These are phyloP conservation scores for Globia sparganii DNA, from an alignment of 2,888 invertebrate species.

Conservation along the genomic window DNA sequence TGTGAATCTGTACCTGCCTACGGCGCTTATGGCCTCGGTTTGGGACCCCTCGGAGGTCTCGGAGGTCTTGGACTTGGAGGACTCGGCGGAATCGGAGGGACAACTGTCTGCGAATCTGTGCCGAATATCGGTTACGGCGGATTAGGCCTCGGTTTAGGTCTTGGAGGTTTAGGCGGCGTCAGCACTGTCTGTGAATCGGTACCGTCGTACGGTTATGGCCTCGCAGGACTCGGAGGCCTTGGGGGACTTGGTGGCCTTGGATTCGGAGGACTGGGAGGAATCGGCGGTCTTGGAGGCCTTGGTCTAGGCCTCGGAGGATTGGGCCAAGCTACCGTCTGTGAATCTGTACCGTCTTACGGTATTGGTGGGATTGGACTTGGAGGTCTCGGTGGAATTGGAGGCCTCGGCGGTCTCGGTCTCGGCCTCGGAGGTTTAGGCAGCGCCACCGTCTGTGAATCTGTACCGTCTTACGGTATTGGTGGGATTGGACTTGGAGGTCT, in stretches of 20 bases:
- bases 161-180: slow-evolving; percentile 31
- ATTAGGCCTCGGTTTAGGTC: slow-evolving; percentile 35
- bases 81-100: slow-evolving; percentile 16
- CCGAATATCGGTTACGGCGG: slow-evolving; percentile 34
- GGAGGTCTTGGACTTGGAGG: slow-evolving; percentile 49
- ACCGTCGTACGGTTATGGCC: slow-evolving; percentile 16
- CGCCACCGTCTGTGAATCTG: slow-evolving; percentile 42
- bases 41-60: slow-evolving; percentile 34
- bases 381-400: slow-evolving; percentile 37
- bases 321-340: slow-evolving; percentile 40
- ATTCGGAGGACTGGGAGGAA: slow-evolving; percentile 38
- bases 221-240: slow-evolving; percentile 15
- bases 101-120: slow-evolving; percentile 45
- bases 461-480: slow-evolving; percentile 36
- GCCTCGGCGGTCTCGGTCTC: slow-evolving; percentile 13
- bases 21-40: slow-evolving; percentile 22
- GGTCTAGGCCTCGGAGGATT: slow-evolving; percentile 32
- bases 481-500: too few relatives aligned
- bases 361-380: slow-evolving; percentile 24
- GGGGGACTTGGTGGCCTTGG: slow-evolving; percentile 21
- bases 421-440: slow-evolving; percentile 12
- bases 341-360: slow-evolving; percentile 41
- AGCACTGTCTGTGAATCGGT: slow-evolving; percentile 6
- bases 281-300: slow-evolving; percentile 4
- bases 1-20: slow-evolving; percentile 50